Conservation (phyloP, 1,140 invertebrate genomes). For the Euborellia annulipes region DNA sequence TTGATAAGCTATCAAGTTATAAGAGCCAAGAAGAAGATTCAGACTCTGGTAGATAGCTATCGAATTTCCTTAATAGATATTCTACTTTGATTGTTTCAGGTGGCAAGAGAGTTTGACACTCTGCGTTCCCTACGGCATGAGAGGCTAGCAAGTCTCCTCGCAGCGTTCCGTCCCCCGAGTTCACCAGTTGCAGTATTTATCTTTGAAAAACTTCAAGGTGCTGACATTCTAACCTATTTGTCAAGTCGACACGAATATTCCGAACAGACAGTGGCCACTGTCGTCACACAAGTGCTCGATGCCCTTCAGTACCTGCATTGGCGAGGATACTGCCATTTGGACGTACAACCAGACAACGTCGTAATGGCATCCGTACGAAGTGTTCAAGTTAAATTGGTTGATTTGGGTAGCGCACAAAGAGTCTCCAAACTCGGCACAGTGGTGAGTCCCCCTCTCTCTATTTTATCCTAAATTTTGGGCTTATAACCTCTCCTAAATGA, state of each 20-base stretch:
- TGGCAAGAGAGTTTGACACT: conserved; percentile 58
- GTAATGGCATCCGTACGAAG: conserved; percentile 78
- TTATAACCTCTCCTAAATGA: too few species aligned
- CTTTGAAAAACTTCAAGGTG: conserved; percentile 76
- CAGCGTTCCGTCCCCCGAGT: conserved; percentile 49
- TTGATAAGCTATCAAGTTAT: too few species aligned
- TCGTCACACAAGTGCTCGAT: conserved; percentile 71
- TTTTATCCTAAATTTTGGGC: too few species aligned
- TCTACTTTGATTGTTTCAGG: too few species aligned
- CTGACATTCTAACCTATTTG: conserved; percentile 79
- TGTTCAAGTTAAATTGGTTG: conserved; percentile 79
- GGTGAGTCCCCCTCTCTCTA: conserved; percentile 42
- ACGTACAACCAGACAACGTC: conserved; percentile 93
- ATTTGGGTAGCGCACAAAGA: conserved; percentile 71
- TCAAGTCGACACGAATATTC: conserved; percentile 72
- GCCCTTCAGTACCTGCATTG: conserved; percentile 85
- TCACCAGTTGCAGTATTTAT: conserved; percentile 53
- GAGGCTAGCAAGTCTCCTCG: conserved; percentile 56
- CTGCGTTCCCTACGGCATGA: conserved; percentile 68
- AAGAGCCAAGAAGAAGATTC: too few species aligned
- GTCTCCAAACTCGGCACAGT: conserved; percentile 62
- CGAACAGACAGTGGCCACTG: conserved; percentile 75
- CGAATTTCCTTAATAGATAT: too few species aligned
- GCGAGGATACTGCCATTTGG: conserved; percentile 78
- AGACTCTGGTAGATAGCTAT: too few species aligned